Evolutionary conservation across 1,140 invertebrate genomes (phyloP).

Genomic region (Nomia melanderi): DNA sequence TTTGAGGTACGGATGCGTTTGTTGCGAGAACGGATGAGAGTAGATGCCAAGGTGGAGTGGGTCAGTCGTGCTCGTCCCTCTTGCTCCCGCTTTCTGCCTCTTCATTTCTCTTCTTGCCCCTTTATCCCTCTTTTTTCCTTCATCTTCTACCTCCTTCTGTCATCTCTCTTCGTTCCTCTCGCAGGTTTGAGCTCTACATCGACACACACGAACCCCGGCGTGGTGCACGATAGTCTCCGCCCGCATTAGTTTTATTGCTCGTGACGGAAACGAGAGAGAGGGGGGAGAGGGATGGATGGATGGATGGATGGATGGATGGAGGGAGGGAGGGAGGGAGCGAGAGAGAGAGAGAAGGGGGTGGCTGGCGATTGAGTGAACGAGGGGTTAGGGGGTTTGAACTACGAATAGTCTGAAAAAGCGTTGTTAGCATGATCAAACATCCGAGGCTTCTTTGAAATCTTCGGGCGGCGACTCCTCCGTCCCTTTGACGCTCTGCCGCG

Average conservation of each 20-base stretch:
- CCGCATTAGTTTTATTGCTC: slow-evolving; percentile 51
- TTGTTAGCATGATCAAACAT: slow-evolving; percentile 45
- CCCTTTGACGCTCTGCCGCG: slow-evolving; percentile 35
- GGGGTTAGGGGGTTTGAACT: slow-evolving; percentile 26
- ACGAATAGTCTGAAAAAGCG: slow-evolving; percentile 42
- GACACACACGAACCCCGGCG: neutral
- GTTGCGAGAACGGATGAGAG: slow-evolving; percentile 50
- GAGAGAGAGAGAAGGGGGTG: too few relatives aligned
- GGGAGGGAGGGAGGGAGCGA: too few relatives aligned
- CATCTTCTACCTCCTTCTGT: neutral
- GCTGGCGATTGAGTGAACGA: too few relatives aligned
- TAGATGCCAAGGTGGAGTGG: slow-evolving; percentile 41
- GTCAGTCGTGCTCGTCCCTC: slow-evolving; percentile 27
- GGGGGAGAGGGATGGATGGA: too few relatives aligned
- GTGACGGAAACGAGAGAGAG: neutral
- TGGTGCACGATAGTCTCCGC: neutral
- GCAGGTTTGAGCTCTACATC: neutral
- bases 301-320: too few relatives aligned
- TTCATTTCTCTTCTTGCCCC: too few relatives aligned
- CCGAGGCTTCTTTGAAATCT: slow-evolving; percentile 11
- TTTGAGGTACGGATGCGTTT: slow-evolving; percentile 53
- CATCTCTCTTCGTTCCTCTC: neutral
- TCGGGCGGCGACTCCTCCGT: slow-evolving; percentile 2
- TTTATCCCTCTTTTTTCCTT: too few relatives aligned
- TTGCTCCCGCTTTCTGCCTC: neutral